Base-by-base conservation (phyloP, 2,113 vertebrate species). In the Grammomys dolichurus region DNA sequence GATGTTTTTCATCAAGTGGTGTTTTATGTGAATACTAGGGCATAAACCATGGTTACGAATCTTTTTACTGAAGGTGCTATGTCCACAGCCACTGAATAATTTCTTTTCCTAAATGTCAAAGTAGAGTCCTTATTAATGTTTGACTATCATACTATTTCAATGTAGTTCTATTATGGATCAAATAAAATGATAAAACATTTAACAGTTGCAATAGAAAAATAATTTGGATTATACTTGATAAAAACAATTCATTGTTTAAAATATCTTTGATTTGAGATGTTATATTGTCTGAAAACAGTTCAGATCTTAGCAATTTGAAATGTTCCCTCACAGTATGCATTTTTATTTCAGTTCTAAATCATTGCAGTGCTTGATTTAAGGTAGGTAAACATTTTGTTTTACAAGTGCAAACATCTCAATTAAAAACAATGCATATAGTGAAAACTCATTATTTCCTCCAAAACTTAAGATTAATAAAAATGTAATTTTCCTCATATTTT, bases 271-370 rank as follows among this genome's bases (percentile, higher is more conserved):
- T 80, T 94, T 87, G 80, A n/a, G 43, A 80, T 93, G 24, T 63
- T 94, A 96, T 96, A 48, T 16, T 93, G n/a, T 70, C 87, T 96
- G 73, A 63, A 93, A 90, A 87, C 31, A 75, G 43, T 93, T 56
- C 73, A 80, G 17, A 3, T 69, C 12, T 33, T 69, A 69, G 31
- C 65, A 82, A 80, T 93, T 92, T 76, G 67, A 97, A 95, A 80
- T 91, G 69, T 69, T 75, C 48, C 89, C 48, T 87, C 36, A 84
- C 69, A 94, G 12, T 46, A 78, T 16, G 48, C 4, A 63, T 6
- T 96, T 95, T 40, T 69, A 14, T 89, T 92, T 89, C 73, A 75
- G 46, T 78, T 94, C 82, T 60, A 58, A 4, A 75, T 40, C 43
- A 84, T 73, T 14, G 56, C 28, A 65, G 56, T 76, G 48, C 22